Conservation (phyloP, 2,113 vertebrate genomes). For the Oryzias woworae region DNA sequence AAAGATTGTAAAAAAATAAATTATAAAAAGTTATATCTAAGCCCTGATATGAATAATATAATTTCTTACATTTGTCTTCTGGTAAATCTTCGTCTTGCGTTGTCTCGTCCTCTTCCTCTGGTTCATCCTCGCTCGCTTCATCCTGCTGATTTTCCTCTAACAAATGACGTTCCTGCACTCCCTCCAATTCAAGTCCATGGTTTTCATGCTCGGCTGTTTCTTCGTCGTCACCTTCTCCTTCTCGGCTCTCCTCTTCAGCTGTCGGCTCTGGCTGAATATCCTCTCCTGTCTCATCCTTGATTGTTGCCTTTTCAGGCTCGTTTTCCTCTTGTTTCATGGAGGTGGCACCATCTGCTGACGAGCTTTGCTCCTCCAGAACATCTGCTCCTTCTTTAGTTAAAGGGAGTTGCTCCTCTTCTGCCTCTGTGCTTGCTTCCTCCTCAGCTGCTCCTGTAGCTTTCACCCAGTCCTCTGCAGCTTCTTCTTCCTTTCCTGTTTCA, state of each 20-base stretch:
- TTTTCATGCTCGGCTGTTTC: background rate
- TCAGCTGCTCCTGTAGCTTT: slow-evolving; percentile 3
- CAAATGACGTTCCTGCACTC: slow-evolving; percentile 9
- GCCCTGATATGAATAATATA: too few relatives aligned
- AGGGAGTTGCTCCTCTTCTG: slow-evolving; percentile 1
- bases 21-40: too few relatives aligned
- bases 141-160: slow-evolving; percentile 17
- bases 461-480: slow-evolving; percentile 10
- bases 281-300: slow-evolving; percentile 1
- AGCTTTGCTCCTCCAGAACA: too few relatives aligned
- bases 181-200: slow-evolving; percentile 1
- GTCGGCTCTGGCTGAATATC: background rate
- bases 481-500: background rate
- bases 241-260: background rate
- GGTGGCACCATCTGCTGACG: too few relatives aligned
- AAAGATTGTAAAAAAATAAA: slow-evolving; percentile 5
- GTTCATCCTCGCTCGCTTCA: slow-evolving; percentile 25
- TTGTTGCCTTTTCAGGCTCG: slow-evolving; percentile 12
- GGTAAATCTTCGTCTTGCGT: slow-evolving; percentile 18
- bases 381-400: slow-evolving; percentile 6
- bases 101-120: slow-evolving; percentile 24
- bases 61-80: slow-evolving; percentile 54
- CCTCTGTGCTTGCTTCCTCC: slow-evolving; percentile 13
- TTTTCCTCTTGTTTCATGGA: background rate
- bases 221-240: background rate